phyloP scores from a whole-genome alignment of 2,113 vertebrate species.

The Numida meleagris region DNA sequence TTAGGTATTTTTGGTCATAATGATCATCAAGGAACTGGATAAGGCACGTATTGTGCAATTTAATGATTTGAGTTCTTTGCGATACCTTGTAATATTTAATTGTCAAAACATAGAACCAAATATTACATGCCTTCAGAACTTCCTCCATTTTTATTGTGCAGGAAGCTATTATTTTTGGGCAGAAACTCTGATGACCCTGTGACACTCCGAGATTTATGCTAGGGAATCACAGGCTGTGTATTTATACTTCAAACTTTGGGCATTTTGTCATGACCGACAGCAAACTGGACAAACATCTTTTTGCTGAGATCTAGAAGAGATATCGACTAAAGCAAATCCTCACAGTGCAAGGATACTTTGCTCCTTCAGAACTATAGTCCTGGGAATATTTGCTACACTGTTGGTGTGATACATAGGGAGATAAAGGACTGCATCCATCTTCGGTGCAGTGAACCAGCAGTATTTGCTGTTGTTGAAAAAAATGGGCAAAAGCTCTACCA shows the following conservation, averaged over 20 bases:
- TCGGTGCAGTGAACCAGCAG: neutral
- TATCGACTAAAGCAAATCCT: neutral
- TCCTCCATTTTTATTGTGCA: neutral
- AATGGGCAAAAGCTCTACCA: neutral
- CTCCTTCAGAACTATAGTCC: neutral
- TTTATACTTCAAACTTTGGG: neutral
- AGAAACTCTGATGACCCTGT: neutral
- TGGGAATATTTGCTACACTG: neutral
- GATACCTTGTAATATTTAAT: neutral
- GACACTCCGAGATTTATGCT: neutral
- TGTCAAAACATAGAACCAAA: neutral
- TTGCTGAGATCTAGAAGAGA: neutral
- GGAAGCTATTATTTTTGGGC: neutral
- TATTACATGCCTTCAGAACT: neutral
- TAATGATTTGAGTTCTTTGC: neutral
- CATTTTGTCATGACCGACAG: neutral
- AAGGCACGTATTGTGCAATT: neutral
- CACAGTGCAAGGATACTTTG: neutral
- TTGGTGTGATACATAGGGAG: neutral
- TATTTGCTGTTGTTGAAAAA: fast-evolving
- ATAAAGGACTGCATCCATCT: fast-evolving
- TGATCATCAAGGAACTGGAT: neutral
- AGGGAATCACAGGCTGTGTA: neutral
- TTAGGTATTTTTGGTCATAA: neutral
- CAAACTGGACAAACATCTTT: neutral